Evolutionary conservation across 1,140 invertebrate genomes (phyloP).

Genomic region (Drosophila setifemur): DNA sequence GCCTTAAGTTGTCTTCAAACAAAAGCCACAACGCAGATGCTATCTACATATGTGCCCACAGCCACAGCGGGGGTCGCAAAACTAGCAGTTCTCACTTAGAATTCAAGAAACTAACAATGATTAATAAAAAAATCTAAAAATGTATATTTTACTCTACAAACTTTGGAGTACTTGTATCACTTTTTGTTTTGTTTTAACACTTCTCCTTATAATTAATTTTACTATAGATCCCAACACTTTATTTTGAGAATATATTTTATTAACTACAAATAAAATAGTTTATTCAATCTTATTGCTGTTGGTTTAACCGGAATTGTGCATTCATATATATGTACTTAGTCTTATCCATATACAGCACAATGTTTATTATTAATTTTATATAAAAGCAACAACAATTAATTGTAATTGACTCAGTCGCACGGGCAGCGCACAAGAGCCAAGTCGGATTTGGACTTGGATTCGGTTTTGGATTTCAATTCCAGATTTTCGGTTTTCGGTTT

Average conservation of each 20-base stretch:
- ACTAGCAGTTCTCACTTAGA: neutral
- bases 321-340: neutral
- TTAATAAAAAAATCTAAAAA: too few species aligned
- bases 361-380: constrained; percentile 81
- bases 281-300: too few species aligned
- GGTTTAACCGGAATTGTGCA: neutral
- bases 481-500: too few species aligned
- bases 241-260: too few species aligned
- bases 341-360: neutral
- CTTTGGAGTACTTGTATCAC: too few species aligned
- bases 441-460: constrained; percentile 28
- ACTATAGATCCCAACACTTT: too few species aligned
- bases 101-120: neutral
- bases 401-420: constrained; percentile 75
- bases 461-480: neutral
- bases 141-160: too few species aligned
- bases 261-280: too few species aligned
- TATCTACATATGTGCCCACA: constrained; percentile 13
- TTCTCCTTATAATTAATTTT: too few species aligned
- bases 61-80: neutral
- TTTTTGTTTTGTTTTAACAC: too few species aligned
- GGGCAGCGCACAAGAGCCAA: constrained; percentile 45
- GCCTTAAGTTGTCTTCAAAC: constrained; percentile 57
- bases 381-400: constrained; percentile 82
- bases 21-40: constrained; percentile 57